phyloP scores from a whole-genome alignment of 2,113 vertebrate genomes.

The Lamprologus tigripictilis region DNA sequence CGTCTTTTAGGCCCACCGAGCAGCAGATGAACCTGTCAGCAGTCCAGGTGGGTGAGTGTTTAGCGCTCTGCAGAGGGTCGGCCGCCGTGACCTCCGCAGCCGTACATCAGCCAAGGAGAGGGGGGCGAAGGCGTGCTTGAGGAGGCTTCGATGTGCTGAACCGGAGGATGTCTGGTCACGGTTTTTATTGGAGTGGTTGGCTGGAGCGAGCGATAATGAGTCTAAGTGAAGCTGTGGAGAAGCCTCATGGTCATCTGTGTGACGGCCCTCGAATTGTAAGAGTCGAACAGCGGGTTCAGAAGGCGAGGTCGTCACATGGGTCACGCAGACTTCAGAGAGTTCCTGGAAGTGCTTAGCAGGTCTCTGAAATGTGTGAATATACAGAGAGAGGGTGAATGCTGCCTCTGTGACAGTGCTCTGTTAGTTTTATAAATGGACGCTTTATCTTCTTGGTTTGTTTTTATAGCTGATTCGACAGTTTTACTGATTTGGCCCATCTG shows the following conservation, averaged over 20 bases:
- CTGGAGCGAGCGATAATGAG: not conserved
- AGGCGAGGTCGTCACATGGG: not conserved
- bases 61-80: not conserved
- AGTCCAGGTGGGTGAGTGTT: not conserved
- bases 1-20: not conserved
- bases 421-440: not conserved
- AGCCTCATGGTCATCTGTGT: not conserved
- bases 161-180: not conserved
- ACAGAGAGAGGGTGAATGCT: not conserved
- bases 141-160: not conserved
- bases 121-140: not conserved
- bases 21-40: not conserved
- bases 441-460: not conserved
- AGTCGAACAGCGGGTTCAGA: not conserved
- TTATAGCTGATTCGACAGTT: not conserved
- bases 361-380: not conserved
- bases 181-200: not conserved
- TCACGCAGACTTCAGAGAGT: accelerated
- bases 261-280: not conserved
- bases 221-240: not conserved
- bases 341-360: not conserved
- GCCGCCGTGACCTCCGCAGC: not conserved
- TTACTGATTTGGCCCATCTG: not conserved
- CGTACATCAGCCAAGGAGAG: not conserved
- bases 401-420: not conserved